These are phyloP conservation scores for Ernsta delagoae DNA, from an alignment of 2,888 invertebrate species.

Conservation along the genomic window DNA sequence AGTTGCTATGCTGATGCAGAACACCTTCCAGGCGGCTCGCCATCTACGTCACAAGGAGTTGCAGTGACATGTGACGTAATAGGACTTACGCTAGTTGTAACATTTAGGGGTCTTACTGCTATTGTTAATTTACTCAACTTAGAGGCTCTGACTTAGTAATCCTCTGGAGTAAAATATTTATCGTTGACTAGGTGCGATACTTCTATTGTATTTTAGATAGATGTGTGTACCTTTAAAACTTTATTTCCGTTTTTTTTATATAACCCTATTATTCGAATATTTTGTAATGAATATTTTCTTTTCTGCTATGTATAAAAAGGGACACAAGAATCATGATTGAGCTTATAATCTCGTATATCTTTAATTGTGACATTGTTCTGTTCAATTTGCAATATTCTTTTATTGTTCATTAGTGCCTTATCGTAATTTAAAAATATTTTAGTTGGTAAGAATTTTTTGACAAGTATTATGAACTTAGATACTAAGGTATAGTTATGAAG, in stretches of 20 bases:
- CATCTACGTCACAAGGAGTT: constrained; percentile 51
- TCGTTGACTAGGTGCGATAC: too few species aligned
- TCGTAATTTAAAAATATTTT: neutral
- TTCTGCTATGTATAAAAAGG: too few species aligned
- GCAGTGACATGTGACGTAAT: constrained; percentile 8
- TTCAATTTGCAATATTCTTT: neutral
- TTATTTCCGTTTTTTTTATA: too few species aligned
- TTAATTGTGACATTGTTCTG: neutral
- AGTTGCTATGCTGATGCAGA: constrained; percentile 96
- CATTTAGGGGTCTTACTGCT: neutral
- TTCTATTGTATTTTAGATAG: too few species aligned
- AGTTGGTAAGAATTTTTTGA: constrained; percentile 33
- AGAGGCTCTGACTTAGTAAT: too few species aligned
- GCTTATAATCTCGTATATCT: neutral
- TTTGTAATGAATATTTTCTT: neutral
- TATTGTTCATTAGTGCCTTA: constrained; percentile 34
- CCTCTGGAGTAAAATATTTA: neutral
- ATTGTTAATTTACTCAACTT: neutral
- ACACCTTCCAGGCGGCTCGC: constrained; percentile 91
- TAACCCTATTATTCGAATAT: too few species aligned
- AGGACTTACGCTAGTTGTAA: neutral
- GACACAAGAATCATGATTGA: too few species aligned
- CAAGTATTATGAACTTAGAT: constrained; percentile 43
- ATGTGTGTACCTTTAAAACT: too few species aligned
- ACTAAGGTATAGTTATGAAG: constrained; percentile 11